A percentile compares a stretch with the other conserved stretches of the same genome.
phyloP scores from a whole-genome alignment of 2,888 invertebrate species.

The Philereme transversata region DNA sequence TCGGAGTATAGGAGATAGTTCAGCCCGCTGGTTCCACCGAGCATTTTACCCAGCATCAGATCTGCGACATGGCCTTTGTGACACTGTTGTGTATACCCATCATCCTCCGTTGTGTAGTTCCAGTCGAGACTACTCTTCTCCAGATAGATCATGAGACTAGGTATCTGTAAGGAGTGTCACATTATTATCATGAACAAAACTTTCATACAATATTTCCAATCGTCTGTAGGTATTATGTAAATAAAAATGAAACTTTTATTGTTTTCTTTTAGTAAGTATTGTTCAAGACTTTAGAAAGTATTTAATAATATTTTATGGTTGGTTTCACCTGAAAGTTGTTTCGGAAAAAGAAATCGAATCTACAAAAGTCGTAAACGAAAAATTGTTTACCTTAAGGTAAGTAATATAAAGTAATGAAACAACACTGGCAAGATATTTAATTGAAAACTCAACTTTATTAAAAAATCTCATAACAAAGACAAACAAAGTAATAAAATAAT shows the following conservation, averaged over 20 bases:
- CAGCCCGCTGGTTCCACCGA: constrained; percentile 41
- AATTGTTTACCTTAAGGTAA: background rate
- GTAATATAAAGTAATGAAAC: background rate
- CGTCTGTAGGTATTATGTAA: background rate
- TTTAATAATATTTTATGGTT: background rate
- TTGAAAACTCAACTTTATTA: too few relatives aligned
- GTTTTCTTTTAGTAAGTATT: background rate
- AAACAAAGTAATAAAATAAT: constrained; percentile 6
- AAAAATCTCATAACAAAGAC: background rate
- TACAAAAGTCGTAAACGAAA: background rate
- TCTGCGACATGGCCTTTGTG: constrained; percentile 31
- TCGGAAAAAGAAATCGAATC: background rate
- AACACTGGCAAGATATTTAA: too few relatives aligned
- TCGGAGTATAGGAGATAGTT: constrained; percentile 35
- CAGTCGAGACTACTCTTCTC: constrained; percentile 37
- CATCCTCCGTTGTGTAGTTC: constrained; percentile 38
- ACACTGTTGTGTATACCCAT: constrained; percentile 24
- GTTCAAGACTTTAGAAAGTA: background rate
- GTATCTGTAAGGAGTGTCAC: constrained; percentile 32
- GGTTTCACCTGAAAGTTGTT: background rate
- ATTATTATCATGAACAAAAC: too few relatives aligned
- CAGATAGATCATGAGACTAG: constrained; percentile 38
- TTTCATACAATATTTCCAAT: background rate
- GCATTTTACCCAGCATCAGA: constrained; percentile 38
- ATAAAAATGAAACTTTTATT: background rate